Evolutionary conservation across 2,888 invertebrate genomes (phyloP), one percentile per base, ranked within the genome.

Genomic region (Sericinus montela): DNA sequence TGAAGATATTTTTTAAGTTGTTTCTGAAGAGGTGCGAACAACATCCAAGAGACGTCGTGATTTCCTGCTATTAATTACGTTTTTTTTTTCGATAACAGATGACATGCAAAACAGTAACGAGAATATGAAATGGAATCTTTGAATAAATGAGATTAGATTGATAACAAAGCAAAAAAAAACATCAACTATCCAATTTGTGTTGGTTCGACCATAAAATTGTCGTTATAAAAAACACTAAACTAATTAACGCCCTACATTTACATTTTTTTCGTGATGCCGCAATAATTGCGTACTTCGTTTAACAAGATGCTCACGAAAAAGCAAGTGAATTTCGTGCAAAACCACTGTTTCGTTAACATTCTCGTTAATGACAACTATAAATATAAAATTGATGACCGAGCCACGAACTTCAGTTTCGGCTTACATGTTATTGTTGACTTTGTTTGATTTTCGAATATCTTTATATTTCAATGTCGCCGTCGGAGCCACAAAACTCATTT

Each of bases 141-240:
- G 2, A 5, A 19, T 19, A 19, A 19, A 19, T 19, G 19, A 19
- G 19, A 5, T 3, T 19, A 19, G 19, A 19, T 19, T 19, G 19
- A 19, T 19, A 19, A 32, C 13, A 32, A 32, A 32, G 5, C n/a
- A 45, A 45, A 52, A 55, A 48, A 52, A n/a, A n/a, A n/a, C n/a
- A 54, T 50, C 55, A 59, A 58, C 50, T 53, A 46, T 55, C 58
- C 64, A 74, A 84, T 81, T 77, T 73, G 77, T 78, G 80, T 74
- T 75, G 68, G 76, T 54, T 69, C 72, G 66, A 75, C 70, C 87
- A 80, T 83, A 75, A 80, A 85, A 86, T 84, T 83, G 77, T 67
- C 56, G 55, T 50, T 51, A 58, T 63, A 78, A 82, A 80, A 82
- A 82, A 56, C 62, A 65, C 60, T 55, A 65, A 59, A 52, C 64